phyloP scores from a whole-genome alignment of 1,140 invertebrate genomes.

The Orius laevigatus region DNA sequence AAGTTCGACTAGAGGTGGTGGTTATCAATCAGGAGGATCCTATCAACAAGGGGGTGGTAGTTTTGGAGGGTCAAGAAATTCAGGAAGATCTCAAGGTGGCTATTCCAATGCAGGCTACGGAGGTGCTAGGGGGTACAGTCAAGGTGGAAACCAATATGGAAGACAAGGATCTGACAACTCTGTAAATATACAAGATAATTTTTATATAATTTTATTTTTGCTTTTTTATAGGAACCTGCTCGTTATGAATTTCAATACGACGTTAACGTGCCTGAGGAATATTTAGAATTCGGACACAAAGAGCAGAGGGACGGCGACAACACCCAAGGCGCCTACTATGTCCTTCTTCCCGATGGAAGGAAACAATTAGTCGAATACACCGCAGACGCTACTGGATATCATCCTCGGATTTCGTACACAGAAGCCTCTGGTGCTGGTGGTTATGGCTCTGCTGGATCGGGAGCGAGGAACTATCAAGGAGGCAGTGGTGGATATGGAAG shows the following conservation, averaged over 20 bases:
- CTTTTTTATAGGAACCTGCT: conserved; percentile 53
- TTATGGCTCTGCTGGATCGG: background rate
- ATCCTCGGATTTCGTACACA: conserved; percentile 64
- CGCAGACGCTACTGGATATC: conserved; percentile 63
- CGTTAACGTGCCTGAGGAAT: conserved; percentile 58
- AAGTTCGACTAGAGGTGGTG: too few species aligned
- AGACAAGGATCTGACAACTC: too few species aligned
- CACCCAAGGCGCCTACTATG: conserved; percentile 66
- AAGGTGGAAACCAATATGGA: too few species aligned
- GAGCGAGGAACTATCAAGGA: background rate
- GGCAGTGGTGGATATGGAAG: conserved; percentile 4
- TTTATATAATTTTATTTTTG: conserved; percentile 5
- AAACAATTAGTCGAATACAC: conserved; percentile 72
- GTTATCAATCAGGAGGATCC: too few species aligned
- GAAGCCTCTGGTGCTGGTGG: background rate
- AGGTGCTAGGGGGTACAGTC: too few species aligned
- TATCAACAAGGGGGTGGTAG: too few species aligned
- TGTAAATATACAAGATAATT: background rate
- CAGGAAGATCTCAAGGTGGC: too few species aligned
- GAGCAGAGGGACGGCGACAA: conserved; percentile 63
- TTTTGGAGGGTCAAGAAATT: too few species aligned
- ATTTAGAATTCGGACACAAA: conserved; percentile 61
- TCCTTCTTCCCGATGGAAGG: conserved; percentile 67
- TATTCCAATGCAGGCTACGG: too few species aligned
- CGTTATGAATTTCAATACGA: conserved; percentile 74